These are phyloP conservation scores for Euura lappo DNA, from an alignment of 1,140 invertebrate species.

Conservation along the genomic window DNA sequence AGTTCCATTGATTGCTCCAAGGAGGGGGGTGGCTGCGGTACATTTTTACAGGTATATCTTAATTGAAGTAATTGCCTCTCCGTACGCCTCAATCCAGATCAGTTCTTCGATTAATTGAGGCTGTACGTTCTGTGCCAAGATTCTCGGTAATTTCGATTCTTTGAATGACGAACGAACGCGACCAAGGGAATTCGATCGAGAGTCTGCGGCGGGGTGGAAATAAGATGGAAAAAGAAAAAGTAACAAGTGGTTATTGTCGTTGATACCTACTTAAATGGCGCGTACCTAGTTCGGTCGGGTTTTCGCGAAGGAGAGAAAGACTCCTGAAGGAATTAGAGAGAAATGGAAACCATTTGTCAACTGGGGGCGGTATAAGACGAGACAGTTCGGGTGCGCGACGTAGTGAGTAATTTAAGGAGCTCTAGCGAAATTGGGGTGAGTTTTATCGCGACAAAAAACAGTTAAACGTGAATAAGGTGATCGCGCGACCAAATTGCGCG, in stretches of 20 bases:
- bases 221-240: background rate
- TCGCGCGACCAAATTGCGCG: background rate
- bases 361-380: background rate
- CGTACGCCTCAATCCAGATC: too few relatives aligned
- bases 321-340: background rate
- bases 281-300: background rate
- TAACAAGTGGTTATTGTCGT: conserved; percentile 5
- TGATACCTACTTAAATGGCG: background rate
- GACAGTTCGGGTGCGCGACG: background rate
- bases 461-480: background rate
- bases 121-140: too few relatives aligned
- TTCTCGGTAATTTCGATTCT: too few relatives aligned
- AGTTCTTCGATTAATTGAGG: too few relatives aligned
- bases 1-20: background rate
- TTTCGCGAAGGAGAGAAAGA: background rate
- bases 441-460: background rate
- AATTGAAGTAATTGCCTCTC: too few relatives aligned
- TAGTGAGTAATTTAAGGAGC: background rate
- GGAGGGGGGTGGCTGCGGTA: too few relatives aligned
- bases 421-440: conserved; percentile 2
- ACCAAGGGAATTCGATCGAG: too few relatives aligned
- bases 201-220: too few relatives aligned
- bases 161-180: too few relatives aligned
- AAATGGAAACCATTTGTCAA: background rate
- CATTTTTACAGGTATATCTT: too few relatives aligned